Evolutionary conservation across 2,113 vertebrate species (phyloP), one percentile per base, ranked within the genome.

Genomic region (Pluvianellus socialis): DNA sequence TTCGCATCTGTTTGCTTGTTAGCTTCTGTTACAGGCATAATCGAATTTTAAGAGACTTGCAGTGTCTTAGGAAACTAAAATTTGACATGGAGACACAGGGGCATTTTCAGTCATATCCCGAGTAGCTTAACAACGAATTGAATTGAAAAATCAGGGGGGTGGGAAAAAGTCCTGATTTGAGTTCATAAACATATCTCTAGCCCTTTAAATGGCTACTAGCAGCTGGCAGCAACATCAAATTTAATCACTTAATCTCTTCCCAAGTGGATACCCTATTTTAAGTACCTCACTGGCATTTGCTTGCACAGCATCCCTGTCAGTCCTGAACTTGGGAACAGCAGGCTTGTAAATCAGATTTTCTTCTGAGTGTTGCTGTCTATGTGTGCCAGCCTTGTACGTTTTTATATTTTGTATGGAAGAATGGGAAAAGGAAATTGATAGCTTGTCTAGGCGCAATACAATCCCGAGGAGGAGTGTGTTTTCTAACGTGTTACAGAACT

Each of bases 181-280:
- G 77, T 95, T 93, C 33, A 61, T 92, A 63, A 92, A 84, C 13
- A 1, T 86, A 67, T 84, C 55, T 83, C 28, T 58, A 58, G 32
- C 38, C 49, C 58, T 95, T 93, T 81, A 67, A 85, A 92, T 85
- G 70, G 49, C 79, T 89, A 5, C 59, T 95, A 81, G 94, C 97
- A 96, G 86, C 96, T 97, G 92, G 93, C 94, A 94, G 56, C 35
- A 71, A 21, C 59, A 65, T 62, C 74, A 59, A 33, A 53, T 28
- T 90, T 96, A 91, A 94, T 97, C 91, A 83, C 87, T 96, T 97
- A 91, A 96, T 97, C 94, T 96, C 88, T 79, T 97, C 95, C 90
- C 97, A 91, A 91, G 80, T 95, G 95, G 73, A 73, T 89, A 95
- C 59, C 73, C 92, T 96, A 91, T 97, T 97, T 96, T 96, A 96